Conservation (phyloP, 1,140 invertebrate genomes). For the Pteromalus puparum region DNA sequence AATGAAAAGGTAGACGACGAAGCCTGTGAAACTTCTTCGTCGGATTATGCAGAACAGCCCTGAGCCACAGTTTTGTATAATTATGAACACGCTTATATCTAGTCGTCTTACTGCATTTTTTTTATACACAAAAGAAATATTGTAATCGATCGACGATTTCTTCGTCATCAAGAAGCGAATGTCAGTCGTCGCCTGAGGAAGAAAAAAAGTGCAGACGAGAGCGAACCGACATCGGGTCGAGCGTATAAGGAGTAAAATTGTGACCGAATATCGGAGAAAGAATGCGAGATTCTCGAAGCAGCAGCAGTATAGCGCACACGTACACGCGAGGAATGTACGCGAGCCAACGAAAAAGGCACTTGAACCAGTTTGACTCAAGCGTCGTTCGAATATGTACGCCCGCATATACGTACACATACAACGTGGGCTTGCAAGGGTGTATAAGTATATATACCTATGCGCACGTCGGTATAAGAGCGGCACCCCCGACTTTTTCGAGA, state of each 20-base stretch:
- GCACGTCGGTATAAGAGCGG: neutral
- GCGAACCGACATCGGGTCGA: neutral
- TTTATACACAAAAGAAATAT: too few species aligned
- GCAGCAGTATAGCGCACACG: neutral
- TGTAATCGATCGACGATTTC: too few species aligned
- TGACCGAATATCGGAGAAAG: conserved; percentile 23
- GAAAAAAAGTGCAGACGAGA: neutral
- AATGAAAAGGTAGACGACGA: too few species aligned
- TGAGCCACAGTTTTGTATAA: too few species aligned
- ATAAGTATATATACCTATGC: too few species aligned
- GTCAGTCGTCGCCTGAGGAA: neutral
- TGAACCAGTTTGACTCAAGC: conserved; percentile 16
- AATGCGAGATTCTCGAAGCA: conserved; percentile 7
- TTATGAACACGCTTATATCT: too few species aligned
- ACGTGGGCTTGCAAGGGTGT: too few species aligned
- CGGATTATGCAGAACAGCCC: too few species aligned
- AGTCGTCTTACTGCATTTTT: too few species aligned
- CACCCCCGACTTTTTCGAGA: conserved; percentile 8
- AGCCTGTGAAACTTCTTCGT: neutral
- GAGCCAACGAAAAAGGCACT: conserved; percentile 20
- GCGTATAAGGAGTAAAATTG: neutral
- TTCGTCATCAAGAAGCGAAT: neutral
- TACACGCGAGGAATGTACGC: neutral
- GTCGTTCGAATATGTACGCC: neutral
- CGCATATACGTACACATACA: neutral